Evolutionary conservation across 2,113 vertebrate genomes (phyloP).

Genomic region (Rhynchopsitta pachyrhyncha): DNA sequence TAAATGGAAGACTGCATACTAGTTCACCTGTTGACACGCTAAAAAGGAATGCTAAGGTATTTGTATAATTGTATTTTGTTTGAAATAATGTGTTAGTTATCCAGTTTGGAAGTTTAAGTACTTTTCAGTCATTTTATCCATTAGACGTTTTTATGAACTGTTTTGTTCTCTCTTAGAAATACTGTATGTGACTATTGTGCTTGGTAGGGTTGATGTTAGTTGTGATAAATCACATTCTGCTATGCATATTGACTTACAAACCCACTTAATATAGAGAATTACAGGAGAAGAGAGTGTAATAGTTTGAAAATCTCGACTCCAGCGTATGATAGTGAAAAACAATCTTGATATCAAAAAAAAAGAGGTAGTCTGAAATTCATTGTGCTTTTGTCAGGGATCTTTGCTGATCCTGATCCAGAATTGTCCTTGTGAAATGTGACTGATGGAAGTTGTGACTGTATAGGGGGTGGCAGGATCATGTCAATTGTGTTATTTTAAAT

Average conservation of each 20-base stretch:
- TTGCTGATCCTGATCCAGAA: not conserved
- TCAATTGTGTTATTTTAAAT: slow-evolving; percentile 38
- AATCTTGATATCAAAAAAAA: not conserved
- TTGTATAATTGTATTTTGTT: not conserved
- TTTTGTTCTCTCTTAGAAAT: slow-evolving; percentile 1
- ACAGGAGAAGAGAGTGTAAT: not conserved
- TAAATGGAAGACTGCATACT: not conserved
- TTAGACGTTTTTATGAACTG: not conserved
- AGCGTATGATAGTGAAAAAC: not conserved
- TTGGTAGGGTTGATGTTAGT: not conserved
- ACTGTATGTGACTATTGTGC: not conserved
- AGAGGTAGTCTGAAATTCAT: not conserved
- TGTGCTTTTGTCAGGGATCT: not conserved
- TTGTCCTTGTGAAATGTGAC: not conserved
- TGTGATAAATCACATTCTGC: not conserved
- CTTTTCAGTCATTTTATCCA: not conserved
- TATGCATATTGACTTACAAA: not conserved
- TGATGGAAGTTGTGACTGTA: not conserved
- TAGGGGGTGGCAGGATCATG: not conserved
- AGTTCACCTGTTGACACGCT: not conserved
- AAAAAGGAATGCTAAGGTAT: not conserved
- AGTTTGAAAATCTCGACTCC: slow-evolving; percentile 9
- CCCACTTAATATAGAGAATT: not conserved
- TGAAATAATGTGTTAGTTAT: not conserved
- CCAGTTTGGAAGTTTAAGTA: not conserved